These are phyloP conservation scores for Microcebus lehilahytsara DNA, from an alignment of 2,113 vertebrate genomes.

Conservation along the genomic window DNA sequence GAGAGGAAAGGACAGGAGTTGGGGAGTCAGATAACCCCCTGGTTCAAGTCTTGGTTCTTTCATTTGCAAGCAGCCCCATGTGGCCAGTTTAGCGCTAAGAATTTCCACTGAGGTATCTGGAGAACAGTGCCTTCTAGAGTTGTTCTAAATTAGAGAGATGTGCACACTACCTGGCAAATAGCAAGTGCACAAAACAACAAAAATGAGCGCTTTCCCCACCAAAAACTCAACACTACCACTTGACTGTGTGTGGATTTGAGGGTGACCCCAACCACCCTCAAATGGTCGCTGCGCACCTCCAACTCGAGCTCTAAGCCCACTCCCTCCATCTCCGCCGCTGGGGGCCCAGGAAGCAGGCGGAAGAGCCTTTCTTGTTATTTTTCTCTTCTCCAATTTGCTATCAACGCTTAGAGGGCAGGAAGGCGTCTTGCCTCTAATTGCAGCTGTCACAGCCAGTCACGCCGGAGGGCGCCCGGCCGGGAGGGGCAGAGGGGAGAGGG, in stretches of 20 bases:
- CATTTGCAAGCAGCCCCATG: background rate
- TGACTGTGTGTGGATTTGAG: background rate
- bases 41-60: background rate
- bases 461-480: background rate
- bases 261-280: background rate
- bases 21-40: background rate
- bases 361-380: background rate
- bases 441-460: conserved; percentile 63
- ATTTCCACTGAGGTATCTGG: background rate
- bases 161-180: background rate
- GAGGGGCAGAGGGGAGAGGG: background rate
- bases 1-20: background rate
- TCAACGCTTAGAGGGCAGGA: conserved; percentile 45
- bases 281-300: fast-evolving
- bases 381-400: conserved; percentile 21
- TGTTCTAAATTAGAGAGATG: background rate
- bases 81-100: background rate
- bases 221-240: background rate
- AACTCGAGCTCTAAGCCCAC: background rate
- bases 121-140: background rate
- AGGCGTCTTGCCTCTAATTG: conserved; percentile 56
- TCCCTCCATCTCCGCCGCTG: background rate
- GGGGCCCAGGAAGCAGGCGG: background rate
- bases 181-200: background rate
- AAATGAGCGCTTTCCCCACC: background rate